These are phyloP conservation scores for Peribatodes rhomboidaria DNA, from an alignment of 2,888 invertebrate genomes.

Conservation along the genomic window DNA sequence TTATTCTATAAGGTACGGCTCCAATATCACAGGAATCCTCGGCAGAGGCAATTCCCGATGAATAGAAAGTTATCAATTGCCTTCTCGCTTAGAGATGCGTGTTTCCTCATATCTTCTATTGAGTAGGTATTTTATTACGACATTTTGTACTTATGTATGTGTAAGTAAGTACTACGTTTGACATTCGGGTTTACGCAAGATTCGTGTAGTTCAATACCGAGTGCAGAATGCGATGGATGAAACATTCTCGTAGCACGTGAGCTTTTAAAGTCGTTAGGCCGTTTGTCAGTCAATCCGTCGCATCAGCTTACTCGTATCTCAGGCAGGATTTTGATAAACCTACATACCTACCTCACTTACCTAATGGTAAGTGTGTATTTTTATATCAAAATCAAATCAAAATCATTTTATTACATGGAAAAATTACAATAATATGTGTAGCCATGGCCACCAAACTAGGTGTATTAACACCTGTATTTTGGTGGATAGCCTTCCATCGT, in stretches of 20 bases:
- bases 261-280: not conserved
- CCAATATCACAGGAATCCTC: conserved; percentile 8
- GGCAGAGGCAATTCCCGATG: not conserved
- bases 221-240: not conserved
- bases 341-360: no score
- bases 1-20: conserved; percentile 1
- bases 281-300: no score
- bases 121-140: conserved; percentile 21
- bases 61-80: conserved; percentile 22
- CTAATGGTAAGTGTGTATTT: no score
- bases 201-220: conserved; percentile 10
- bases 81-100: conserved; percentile 1
- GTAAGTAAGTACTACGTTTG: not conserved
- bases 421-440: no score
- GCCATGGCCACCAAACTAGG: no score
- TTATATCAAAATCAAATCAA: no score
- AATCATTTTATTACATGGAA: no score
- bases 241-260: not conserved
- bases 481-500: no score
- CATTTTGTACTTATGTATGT: conserved; percentile 3
- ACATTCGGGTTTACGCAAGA: conserved; percentile 28
- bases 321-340: no score
- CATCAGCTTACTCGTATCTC: not conserved
- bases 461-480: no score
- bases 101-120: conserved; percentile 26